phyloP scores from a whole-genome alignment of 1,140 invertebrate genomes.

The Chelonus insularis region DNA sequence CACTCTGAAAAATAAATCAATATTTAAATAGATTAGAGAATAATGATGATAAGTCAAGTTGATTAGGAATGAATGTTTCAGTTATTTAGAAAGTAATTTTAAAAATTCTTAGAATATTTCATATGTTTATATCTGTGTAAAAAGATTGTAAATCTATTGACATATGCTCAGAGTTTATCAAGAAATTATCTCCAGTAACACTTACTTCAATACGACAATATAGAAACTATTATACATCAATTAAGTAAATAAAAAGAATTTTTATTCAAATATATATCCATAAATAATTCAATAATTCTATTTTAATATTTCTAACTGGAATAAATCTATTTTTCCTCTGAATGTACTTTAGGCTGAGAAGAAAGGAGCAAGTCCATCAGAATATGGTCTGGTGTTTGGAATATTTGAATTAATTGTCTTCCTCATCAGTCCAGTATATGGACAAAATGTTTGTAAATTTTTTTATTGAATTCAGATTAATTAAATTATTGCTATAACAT shows the following conservation, averaged over 20 bases:
- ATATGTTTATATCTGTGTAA: too few relatives aligned
- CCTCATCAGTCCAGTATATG: constrained; percentile 84
- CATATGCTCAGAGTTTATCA: constrained; percentile 17
- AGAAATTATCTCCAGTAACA: background rate
- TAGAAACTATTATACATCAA: background rate
- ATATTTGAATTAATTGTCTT: constrained; percentile 92
- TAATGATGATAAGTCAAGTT: too few relatives aligned
- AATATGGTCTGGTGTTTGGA: constrained; percentile 91
- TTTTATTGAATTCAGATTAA: constrained; percentile 1
- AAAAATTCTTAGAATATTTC: too few relatives aligned
- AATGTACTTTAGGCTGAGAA: constrained; percentile 70
- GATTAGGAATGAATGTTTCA: too few relatives aligned
- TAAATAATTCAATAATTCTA: too few relatives aligned
- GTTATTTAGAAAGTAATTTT: too few relatives aligned
- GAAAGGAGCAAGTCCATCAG: constrained; percentile 83
- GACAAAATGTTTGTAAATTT: constrained; percentile 70
- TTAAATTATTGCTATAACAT: background rate
- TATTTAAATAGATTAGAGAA: too few relatives aligned
- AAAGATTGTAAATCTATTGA: background rate
- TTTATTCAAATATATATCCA: background rate
- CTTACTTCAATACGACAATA: background rate
- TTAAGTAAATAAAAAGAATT: background rate
- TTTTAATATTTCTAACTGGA: background rate
- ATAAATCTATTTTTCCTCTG: background rate
- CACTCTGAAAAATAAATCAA: too few relatives aligned